These are phyloP conservation scores for Ephydatia muelleri DNA, from an alignment of 37 sponge, comb jelly and placozoan genomes.

Conservation along the genomic window DNA sequence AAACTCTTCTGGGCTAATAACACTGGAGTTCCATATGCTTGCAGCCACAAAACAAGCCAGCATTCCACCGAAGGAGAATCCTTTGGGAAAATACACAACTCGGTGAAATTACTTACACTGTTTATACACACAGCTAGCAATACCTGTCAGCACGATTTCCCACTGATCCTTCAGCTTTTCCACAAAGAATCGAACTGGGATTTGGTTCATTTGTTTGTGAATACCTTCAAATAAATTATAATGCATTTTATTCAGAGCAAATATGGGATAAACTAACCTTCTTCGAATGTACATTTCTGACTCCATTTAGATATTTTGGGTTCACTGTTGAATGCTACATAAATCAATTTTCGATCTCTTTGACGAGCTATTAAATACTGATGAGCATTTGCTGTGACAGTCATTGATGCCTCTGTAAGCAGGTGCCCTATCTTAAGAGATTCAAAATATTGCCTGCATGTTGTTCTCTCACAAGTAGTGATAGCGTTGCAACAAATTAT, in stretches of 20 bases:
- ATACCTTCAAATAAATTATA: constrained; percentile 3
- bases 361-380: constrained; percentile 56
- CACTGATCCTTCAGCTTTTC: constrained; percentile 34
- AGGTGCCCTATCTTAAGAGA: not conserved
- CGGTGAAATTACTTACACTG: too few relatives aligned
- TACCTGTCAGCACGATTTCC: constrained; percentile 61
- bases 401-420: constrained; percentile 47
- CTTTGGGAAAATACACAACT: constrained; percentile 20
- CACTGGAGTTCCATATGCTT: constrained; percentile 26
- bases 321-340: constrained; percentile 53
- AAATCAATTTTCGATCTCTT: constrained; percentile 3
- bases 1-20: constrained; percentile 15
- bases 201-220: constrained; percentile 14
- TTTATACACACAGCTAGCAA: constrained; percentile 3
- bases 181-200: constrained; percentile 57
- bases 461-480: not conserved
- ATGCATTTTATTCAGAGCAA: not conserved
- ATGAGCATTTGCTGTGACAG: constrained; percentile 19
- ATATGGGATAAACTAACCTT: constrained; percentile 10
- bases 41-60: constrained; percentile 54
- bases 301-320: constrained; percentile 35
- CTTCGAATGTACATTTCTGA: constrained; percentile 22
- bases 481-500: constrained; percentile 47
- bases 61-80: constrained; percentile 64
- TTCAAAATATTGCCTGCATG: not conserved